These are phyloP conservation scores for Cheilosia scutellata DNA, from an alignment of 2,888 invertebrate species.

Conservation along the genomic window DNA sequence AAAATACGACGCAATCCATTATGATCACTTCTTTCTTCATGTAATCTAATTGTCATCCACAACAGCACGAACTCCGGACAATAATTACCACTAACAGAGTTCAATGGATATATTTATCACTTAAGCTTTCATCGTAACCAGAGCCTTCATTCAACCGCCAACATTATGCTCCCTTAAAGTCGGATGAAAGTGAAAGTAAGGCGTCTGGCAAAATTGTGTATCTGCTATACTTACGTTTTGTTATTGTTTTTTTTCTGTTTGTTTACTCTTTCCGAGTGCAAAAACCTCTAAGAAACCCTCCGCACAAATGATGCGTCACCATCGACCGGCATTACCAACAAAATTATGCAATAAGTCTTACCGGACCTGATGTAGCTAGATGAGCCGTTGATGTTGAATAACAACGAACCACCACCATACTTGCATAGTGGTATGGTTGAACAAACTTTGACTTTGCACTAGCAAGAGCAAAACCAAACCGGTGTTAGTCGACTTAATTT, in stretches of 20 bases:
- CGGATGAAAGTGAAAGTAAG: conserved; percentile 62
- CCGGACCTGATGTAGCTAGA: conserved; percentile 44
- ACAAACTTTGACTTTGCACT: conserved; percentile 72
- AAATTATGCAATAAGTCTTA: conserved; percentile 58
- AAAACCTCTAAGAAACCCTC: conserved; percentile 61
- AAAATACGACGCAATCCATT: conserved; percentile 1
- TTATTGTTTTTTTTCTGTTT: conserved; percentile 21
- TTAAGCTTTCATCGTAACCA: conserved; percentile 25
- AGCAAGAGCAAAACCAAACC: conserved; percentile 21
- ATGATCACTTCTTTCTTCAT: conserved; percentile 10
- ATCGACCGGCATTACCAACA: conserved; percentile 63
- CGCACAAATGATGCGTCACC: conserved; percentile 51
- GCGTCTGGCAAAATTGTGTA: neutral
- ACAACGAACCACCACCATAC: conserved; percentile 33
- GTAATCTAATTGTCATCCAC: conserved; percentile 31
- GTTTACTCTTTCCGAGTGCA: conserved; percentile 52
- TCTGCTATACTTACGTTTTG: neutral
- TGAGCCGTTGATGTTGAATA: conserved; percentile 57
- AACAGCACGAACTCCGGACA: conserved; percentile 31
- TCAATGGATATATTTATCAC: conserved; percentile 14
- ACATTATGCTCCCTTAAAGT: conserved; percentile 26
- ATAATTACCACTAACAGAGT: conserved; percentile 18
- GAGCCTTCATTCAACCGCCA: conserved; percentile 1
- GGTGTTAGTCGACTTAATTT: conserved; percentile 42
- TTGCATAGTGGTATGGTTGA: conserved; percentile 48